Base-by-base conservation (phyloP, 1,140 invertebrate species). In the Octopus bimaculoides region DNA sequence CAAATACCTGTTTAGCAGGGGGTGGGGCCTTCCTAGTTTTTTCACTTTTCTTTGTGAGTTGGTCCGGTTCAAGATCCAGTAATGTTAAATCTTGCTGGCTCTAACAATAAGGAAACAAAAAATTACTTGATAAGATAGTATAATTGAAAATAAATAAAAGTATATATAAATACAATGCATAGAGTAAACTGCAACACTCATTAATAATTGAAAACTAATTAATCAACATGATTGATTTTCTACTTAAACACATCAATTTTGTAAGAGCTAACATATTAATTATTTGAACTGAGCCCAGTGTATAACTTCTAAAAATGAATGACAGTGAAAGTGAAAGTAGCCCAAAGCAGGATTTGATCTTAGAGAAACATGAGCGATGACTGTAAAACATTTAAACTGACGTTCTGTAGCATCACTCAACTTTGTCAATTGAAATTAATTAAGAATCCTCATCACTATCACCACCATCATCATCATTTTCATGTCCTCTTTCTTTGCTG, bases 21-120 rank as follows among this genome's bases (percentile, higher is more conserved):
- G 77, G 56, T 54, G 8, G 53, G 26, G 80, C 52, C 26, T 78
- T n/a, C 71, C 77, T 81, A 41, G 20, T 54, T 76, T 52, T 75
- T 53, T 75, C 74, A 8, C 69, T 75, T 26, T 78, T 76, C 75
- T 83, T 83, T 66, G 52, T 78, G 5, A 83, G 77, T 26, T 81
- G 78, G 20, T 81, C 80, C 77, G 78, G 52, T 53, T 83, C 82
- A 9, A 83, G 75, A 52, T 82, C 89, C 55, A 92, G 89, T 69
- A 93, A 86, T 82, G 91, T 93, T 2, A 95, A 87, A 89, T 95
- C 93, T 83, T 94, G 92, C 87, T 95, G 94, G 54, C 94, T 95
- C 84, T 92, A 92, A 0, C 52, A 80, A 80, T 26, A 14, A 54
- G 20, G 26, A 26, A 26, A 10, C 8, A 10, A 0, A 17, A 26